These are phyloP conservation scores for Sepioteuthis lessoniana DNA, from an alignment of 2,888 invertebrate species.

Conservation along the genomic window DNA sequence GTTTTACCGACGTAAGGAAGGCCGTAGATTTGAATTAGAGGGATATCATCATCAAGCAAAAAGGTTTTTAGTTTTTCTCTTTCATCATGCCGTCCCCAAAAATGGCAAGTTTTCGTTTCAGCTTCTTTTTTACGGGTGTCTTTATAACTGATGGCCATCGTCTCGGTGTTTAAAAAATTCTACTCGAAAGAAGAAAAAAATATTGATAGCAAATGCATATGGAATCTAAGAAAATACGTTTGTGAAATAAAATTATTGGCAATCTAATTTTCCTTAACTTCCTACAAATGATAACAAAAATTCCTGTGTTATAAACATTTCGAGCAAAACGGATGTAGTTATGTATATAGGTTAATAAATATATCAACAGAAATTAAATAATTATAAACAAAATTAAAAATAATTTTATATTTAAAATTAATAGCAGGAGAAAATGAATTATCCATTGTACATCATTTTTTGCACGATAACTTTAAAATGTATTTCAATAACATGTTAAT, in stretches of 20 bases:
- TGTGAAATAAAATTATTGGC: not conserved
- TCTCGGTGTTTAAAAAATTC: not conserved
- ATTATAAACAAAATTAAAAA: too few species aligned
- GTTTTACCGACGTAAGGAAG: constrained; percentile 41
- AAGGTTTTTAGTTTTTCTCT: not conserved
- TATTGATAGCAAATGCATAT: not conserved
- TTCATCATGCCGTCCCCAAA: constrained; percentile 14
- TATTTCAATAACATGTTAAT: too few species aligned
- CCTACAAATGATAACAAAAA: too few species aligned
- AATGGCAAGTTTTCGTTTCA: not conserved
- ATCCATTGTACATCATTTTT: too few species aligned
- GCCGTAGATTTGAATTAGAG: constrained; percentile 36
- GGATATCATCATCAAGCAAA: not conserved
- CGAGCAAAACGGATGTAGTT: too few species aligned
- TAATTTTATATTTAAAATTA: too few species aligned
- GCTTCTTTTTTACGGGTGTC: not conserved
- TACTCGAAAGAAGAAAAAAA: not conserved
- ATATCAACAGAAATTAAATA: too few species aligned
- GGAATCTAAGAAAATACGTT: not conserved
- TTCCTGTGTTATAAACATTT: too few species aligned
- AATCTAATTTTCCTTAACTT: too few species aligned
- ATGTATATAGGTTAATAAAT: too few species aligned
- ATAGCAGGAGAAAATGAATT: too few species aligned
- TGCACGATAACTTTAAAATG: too few species aligned
- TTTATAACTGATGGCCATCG: not conserved